phyloP scores from a whole-genome alignment of 2,113 vertebrate genomes.

The Limanda limanda region DNA sequence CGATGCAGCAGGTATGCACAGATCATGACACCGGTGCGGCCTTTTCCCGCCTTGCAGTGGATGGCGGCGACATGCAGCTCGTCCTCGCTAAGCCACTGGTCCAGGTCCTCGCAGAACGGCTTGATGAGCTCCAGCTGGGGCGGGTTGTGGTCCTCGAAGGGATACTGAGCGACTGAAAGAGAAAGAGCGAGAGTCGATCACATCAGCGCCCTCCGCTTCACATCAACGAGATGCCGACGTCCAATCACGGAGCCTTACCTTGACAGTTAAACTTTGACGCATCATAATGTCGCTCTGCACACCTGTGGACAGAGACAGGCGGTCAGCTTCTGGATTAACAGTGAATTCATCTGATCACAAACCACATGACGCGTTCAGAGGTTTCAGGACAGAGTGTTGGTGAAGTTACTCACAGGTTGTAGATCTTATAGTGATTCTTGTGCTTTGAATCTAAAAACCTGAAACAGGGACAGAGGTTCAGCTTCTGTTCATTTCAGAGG shows the following conservation, averaged over 20 bases:
- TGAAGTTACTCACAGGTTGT: slow-evolving; percentile 95
- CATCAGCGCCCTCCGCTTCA: too few relatives aligned
- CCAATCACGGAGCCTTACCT: slow-evolving; percentile 83
- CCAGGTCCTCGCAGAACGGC: slow-evolving; percentile 98
- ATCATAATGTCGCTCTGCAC: slow-evolving; percentile 98
- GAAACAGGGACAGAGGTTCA: slow-evolving; percentile 42
- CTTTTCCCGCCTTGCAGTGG: slow-evolving; percentile 99
- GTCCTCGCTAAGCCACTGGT: slow-evolving; percentile 96
- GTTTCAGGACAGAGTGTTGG: background rate
- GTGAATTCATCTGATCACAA: background rate
- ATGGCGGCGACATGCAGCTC: slow-evolving; percentile 98
- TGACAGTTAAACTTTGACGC: slow-evolving; percentile 96
- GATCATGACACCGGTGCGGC: slow-evolving; percentile 98
- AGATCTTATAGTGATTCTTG: slow-evolving; percentile 99
- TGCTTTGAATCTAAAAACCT: slow-evolving; percentile 99
- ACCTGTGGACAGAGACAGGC: slow-evolving; percentile 78
- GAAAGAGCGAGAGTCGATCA: background rate
- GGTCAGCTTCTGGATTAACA: background rate
- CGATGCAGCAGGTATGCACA: slow-evolving; percentile 98
- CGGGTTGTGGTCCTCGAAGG: slow-evolving; percentile 98
- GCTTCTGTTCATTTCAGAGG: background rate
- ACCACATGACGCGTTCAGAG: background rate
- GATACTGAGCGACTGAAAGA: slow-evolving; percentile 93
- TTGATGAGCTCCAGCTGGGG: slow-evolving; percentile 97
- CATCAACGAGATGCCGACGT: background rate